phyloP scores from a whole-genome alignment of 2,888 invertebrate genomes.

The Cryptophagus acutangulus region DNA sequence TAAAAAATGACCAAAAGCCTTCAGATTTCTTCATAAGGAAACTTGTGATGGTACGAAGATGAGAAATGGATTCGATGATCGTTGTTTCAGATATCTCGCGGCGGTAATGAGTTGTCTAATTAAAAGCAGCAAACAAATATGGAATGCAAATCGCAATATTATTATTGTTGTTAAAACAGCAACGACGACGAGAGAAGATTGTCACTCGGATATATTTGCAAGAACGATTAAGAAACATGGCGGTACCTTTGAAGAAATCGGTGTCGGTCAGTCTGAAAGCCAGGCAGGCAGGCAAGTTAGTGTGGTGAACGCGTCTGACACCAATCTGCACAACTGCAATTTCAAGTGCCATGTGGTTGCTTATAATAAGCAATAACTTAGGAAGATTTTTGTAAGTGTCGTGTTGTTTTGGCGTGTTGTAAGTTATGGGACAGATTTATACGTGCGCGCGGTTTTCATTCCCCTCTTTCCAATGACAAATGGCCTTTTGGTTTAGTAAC shows the following conservation, averaged over 20 bases:
- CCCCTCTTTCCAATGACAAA: constrained; percentile 41
- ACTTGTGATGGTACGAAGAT: too few species aligned
- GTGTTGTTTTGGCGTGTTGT: constrained; percentile 46
- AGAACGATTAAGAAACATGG: constrained; percentile 33
- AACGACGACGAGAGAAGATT: constrained; percentile 34
- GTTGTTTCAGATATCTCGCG: too few species aligned
- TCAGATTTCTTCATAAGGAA: too few species aligned
- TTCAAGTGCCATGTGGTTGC: constrained; percentile 28
- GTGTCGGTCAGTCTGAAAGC: constrained; percentile 18
- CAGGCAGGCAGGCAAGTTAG: constrained; percentile 14
- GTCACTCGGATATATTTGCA: constrained; percentile 34
- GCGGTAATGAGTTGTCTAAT: too few species aligned
- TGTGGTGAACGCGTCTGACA: constrained; percentile 18
- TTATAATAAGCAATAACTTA: constrained; percentile 46
- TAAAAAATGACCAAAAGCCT: too few species aligned
- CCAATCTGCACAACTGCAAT: constrained; percentile 17
- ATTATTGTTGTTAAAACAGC: too few species aligned
- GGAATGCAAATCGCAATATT: too few species aligned
- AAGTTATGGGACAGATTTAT: constrained; percentile 47
- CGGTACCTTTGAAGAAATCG: constrained; percentile 30
- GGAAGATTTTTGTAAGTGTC: constrained; percentile 43
- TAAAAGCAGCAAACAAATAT: too few species aligned
- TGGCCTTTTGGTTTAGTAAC: constrained; percentile 33
- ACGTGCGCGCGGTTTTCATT: constrained; percentile 40
- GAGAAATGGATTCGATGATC: too few species aligned